Conservation (phyloP, 2,113 vertebrate species). For the Rhinopomastus cyanomelas region DNA sequence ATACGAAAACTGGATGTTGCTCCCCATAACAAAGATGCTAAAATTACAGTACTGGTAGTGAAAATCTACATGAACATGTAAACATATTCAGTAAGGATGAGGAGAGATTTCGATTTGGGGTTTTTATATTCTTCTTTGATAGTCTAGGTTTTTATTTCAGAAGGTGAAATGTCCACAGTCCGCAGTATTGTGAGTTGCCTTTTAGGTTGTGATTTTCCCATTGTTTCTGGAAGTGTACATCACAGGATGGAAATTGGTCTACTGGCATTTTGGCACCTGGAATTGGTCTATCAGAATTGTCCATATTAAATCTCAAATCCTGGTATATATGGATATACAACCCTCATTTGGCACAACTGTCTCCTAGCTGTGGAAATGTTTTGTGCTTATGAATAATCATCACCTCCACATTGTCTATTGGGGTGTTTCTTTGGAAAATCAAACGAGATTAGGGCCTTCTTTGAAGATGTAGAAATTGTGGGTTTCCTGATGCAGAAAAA, state of each 20-base stretch:
- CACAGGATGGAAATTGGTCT: neutral
- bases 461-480: neutral
- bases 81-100: neutral
- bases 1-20: neutral
- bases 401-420: neutral
- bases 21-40: neutral
- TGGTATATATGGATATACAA: fast-evolving
- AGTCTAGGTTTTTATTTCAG: neutral
- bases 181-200: neutral
- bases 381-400: neutral
- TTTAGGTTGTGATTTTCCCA: neutral
- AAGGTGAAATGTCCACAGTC: neutral
- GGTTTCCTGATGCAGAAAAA: neutral
- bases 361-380: neutral
- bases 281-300: neutral
- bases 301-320: neutral
- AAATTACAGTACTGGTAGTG: neutral
- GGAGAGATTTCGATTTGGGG: neutral
- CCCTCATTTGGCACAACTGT: neutral
- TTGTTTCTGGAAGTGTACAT: neutral
- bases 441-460: neutral
- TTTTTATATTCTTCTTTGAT: neutral
- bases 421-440: neutral
- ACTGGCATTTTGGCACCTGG: no score
- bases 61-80: neutral